Base-by-base conservation (phyloP, 2,113 vertebrate genomes). In the Atherinomorus stipes region DNA sequence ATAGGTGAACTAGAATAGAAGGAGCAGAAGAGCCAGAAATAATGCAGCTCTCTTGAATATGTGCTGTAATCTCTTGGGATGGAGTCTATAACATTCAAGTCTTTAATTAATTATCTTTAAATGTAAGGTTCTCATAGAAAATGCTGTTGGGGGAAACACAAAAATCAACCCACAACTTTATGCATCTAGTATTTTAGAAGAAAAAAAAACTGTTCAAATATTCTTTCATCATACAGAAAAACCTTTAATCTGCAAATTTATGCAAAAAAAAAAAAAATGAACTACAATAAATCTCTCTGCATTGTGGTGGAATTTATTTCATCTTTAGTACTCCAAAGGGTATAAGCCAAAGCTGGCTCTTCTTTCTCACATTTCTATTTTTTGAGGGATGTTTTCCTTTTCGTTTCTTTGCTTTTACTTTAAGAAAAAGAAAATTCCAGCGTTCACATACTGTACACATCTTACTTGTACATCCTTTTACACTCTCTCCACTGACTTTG, bases 1-100 rank as follows among this genome's bases (percentile, higher is more conserved):
- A 99, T 74, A 99, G 93, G 85, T 99, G 98, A 86, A 99, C 98
- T 99, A 93, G 76, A 96, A 96, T 31, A 67, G 83, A 89, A 87
- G 89, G 81, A 93, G 64, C 65, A 89, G 63, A 88, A 74, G 74
- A 79, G 74, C 74, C 73, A 87, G 59, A 61, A 28, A 80, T 76
- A 76, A 80, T 70, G 71, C 76, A 72, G 79, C 74, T 59, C 78
- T 59, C 78, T 78, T 19, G 57, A 61, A 78, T 58, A 53, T 15
- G 57, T 0, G 1, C 5, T 19, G 40, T 22, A 7, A 38, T 64
- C 44, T 18, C 68, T 45, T 0, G 67, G 64, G 34, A 7, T 42
- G 47, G 11, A 34, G n/a, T 59, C 3, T 40, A 50, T 77, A 18
- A 72, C 2, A 28, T 60, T 31, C 18, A 52, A 13, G 73, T 21